phyloP scores from a whole-genome alignment of 2,113 vertebrate genomes.

The Onychostruthus taczanowskii region DNA sequence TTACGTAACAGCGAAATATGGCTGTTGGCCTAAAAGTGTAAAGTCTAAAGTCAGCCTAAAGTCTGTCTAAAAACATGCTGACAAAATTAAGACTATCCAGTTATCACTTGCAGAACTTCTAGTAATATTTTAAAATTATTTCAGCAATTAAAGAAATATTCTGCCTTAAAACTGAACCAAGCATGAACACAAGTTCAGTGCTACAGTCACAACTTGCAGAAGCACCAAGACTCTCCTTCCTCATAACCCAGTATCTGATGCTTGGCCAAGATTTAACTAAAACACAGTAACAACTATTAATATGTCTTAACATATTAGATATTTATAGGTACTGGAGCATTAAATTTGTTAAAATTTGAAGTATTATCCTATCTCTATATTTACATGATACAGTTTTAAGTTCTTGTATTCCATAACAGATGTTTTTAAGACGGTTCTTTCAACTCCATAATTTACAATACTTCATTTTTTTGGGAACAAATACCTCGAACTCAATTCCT shows the following conservation, averaged over 20 bases:
- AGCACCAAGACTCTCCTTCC: background rate
- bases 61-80: background rate
- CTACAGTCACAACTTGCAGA: background rate
- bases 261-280: background rate
- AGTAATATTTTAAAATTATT: background rate
- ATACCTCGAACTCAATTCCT: background rate
- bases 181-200: background rate
- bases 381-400: background rate
- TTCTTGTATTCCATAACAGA: accelerated
- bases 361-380: background rate
- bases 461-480: background rate
- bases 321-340: background rate
- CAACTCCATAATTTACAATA: background rate
- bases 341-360: background rate
- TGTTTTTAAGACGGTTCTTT: background rate
- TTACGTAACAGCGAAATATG: accelerated
- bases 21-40: background rate
- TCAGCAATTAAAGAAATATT: background rate
- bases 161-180: background rate
- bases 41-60: background rate
- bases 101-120: background rate
- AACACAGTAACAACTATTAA: background rate
- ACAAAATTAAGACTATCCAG: background rate
- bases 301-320: background rate
- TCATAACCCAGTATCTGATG: background rate